A percentile compares a stretch with the other conserved stretches of the same genome.
Evolutionary conservation across 2,888 invertebrate species (phyloP).

Genomic region (Nomada hirtipes): DNA sequence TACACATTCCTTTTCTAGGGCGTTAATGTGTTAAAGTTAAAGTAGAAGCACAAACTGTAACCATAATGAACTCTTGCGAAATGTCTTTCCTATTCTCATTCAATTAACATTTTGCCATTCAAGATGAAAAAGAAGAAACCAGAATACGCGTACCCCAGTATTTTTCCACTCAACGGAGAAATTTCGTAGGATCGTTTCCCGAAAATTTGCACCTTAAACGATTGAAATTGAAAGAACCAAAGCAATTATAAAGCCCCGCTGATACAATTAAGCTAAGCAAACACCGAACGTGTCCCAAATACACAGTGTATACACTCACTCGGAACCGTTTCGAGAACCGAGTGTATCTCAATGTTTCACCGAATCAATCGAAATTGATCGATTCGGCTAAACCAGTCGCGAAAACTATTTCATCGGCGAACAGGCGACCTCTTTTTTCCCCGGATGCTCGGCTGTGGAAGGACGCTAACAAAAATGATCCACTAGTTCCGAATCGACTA

Average conservation of each 20-base stretch:
- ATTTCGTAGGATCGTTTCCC: not conserved
- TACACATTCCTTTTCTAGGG: no score
- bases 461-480: conserved; percentile 20
- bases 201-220: not conserved
- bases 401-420: not conserved
- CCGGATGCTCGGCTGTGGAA: not conserved
- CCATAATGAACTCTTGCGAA: no score
- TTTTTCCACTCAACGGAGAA: not conserved
- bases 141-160: no score
- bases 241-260: no score
- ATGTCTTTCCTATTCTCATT: no score
- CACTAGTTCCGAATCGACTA: conserved; percentile 3
- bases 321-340: not conserved
- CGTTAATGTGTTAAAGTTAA: no score
- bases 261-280: not conserved
- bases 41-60: no score
- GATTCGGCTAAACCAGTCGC: not conserved
- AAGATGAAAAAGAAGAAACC: no score
- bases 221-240: no score
- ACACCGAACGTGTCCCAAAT: no score
- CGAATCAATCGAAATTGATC: conserved; percentile 1
- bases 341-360: not conserved
- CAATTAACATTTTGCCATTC: no score
- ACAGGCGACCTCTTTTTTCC: not conserved
- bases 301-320: no score